These are phyloP conservation scores for Ametastegia equiseti DNA, from an alignment of 2,888 invertebrate genomes.

Conservation along the genomic window DNA sequence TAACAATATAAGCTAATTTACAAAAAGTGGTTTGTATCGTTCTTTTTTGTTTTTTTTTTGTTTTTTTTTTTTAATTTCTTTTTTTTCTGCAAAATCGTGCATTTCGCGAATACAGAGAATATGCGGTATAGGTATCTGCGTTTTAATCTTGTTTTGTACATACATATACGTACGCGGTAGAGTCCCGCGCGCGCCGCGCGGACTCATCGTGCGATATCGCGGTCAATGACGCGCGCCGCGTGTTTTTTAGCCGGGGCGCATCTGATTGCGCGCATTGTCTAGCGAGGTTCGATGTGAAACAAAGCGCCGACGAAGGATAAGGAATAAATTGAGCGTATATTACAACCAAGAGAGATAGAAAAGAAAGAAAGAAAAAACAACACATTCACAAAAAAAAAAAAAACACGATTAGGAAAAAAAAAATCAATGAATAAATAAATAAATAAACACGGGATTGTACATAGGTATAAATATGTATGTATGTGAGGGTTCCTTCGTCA, in stretches of 20 bases:
- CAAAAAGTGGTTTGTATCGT: no score
- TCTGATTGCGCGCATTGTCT: slow-evolving; percentile 45
- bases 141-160: slow-evolving; percentile 16
- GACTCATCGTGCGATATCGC: slow-evolving; percentile 33
- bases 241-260: slow-evolving; percentile 27
- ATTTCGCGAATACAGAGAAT: background rate
- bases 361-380: background rate
- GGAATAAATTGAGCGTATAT: slow-evolving; percentile 14
- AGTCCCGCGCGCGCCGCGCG: background rate
- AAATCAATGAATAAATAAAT: no score
- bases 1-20: no score
- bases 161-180: background rate
- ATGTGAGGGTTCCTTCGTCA: no score
- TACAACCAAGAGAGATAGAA: no score
- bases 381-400: background rate
- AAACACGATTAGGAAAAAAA: no score
- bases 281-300: slow-evolving; percentile 30
- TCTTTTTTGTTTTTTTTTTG: no score
- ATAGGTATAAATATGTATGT: no score
- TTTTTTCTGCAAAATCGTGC: background rate
- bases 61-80: no score
- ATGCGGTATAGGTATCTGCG: background rate
- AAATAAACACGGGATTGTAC: no score
- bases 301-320: background rate
- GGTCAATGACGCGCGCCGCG: slow-evolving; percentile 38